Evolutionary conservation across 2,797 vertebrate species (phyloP), one percentile per base, ranked within the genome.

Genomic region (Salmo trutta): DNA sequence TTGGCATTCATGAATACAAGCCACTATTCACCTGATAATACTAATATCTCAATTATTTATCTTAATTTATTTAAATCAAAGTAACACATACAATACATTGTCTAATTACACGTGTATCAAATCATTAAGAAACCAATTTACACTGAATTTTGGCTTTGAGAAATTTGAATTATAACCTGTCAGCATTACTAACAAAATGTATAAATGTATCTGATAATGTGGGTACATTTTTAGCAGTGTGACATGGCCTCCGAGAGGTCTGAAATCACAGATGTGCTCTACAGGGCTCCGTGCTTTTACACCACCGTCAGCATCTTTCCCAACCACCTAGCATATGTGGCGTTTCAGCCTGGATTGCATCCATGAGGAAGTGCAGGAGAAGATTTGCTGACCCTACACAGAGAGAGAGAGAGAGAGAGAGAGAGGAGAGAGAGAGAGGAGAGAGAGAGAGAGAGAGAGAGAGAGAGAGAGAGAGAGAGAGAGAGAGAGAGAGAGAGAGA

Each of bases 241-340:
- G 65, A 84, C 82, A 78, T 77, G 86, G 83, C 87, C 83, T 88
- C 84, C 82, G 85, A 73, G 75, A 88, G 87, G 84, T 80, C 90
- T 88, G 85, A 85, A 90, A 91, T 89, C 93, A 90, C 94, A 94
- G 93, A 94, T 93, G 93, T 93, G 91, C 92, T 91, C 93, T 80
- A 86, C 90, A 82, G 93, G 92, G 93, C 88, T 92, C 89, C 87
- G 75, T 84, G 84, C 82, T 87, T 88, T 90, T 90, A 87, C 86
- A 81, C 83, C 74, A 47, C 83, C 88, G 86, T 94, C 94, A 94
- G 93, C 94, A 93, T 85, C 89, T 94, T 93, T 90, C 83, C 74
- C 81, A 71, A 90, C 81, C 90, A 92, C 82, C 88, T 86, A 91
- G 89, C 91, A 93, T 93, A 93, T 93, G 91, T 88, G 90, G 84